Evolutionary conservation across 2,797 vertebrate genomes (phyloP), one percentile per base, ranked within the genome.

Genomic region (Myotis findleyi): DNA sequence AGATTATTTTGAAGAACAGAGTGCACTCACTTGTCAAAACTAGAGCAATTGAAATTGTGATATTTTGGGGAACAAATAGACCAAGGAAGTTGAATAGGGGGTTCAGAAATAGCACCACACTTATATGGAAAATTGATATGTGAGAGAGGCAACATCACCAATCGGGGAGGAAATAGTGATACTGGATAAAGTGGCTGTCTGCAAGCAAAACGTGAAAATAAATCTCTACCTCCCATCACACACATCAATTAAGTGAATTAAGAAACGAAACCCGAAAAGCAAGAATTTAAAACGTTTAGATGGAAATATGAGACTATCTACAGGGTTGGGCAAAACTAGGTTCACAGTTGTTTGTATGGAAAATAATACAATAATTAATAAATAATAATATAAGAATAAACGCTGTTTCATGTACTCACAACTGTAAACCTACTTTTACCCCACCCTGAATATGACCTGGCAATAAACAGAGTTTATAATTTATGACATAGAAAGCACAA

Each of bases 281-380:
- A 93, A 77, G 55, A 87, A 75, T 91, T 87, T 59, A 66, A 87
- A 93, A 89, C 23, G 53, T 89, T 69, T 72, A 72, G 17, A 38
- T 76, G 66, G 30, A 91, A 84, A 75, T 91, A 47, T 57, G n/a
- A 85, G 27, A 88, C 49, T 85, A 69, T 71, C 4, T 30, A 2
- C 72, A 75, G 44, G 17, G 27, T 49, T 49, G 72, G 72, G 44
- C 44, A 75, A 49, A 75, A 75, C 27, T n/a, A 20, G 44, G 27
- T 49, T 49, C 30, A 49, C 27, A 38, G 33, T 38, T 47, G 44
- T 47, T 47, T 47, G 72, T 49, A 75, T 75, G 44, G 16, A 75
- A 75, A 75, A 75, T n/a, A 75, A 75, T n/a, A 49, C 3, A 75
- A 49, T 75, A 49, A 73, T 73, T 30, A 47, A 73, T 47, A 47